phyloP scores from a whole-genome alignment of 2,888 invertebrate species.

The Branchinecta sandiegonensis region DNA sequence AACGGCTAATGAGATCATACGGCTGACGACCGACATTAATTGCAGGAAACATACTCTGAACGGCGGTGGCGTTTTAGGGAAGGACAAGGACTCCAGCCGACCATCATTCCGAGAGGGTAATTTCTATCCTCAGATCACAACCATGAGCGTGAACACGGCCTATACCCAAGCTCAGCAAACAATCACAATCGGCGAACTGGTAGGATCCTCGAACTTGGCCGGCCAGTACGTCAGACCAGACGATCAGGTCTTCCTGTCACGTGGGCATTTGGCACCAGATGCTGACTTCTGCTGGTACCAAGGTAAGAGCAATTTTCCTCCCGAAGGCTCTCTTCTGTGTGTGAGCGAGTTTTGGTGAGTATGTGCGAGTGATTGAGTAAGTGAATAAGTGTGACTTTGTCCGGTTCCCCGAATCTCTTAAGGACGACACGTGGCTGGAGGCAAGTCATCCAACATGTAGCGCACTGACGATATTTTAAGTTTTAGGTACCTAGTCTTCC shows the following conservation, averaged over 20 bases:
- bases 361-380: too few relatives aligned
- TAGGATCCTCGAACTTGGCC: constrained; percentile 29
- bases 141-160: constrained; percentile 22
- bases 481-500: too few relatives aligned
- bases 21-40: neutral
- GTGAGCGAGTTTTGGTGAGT: too few relatives aligned
- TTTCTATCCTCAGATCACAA: constrained; percentile 35
- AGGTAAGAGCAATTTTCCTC: neutral
- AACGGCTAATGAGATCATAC: too few relatives aligned
- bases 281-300: constrained; percentile 18
- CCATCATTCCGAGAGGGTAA: constrained; percentile 40
- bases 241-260: constrained; percentile 26
- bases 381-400: too few relatives aligned
- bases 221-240: constrained; percentile 28
- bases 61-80: constrained; percentile 38
- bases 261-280: constrained; percentile 28
- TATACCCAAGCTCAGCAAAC: constrained; percentile 27
- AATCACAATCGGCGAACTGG: constrained; percentile 28
- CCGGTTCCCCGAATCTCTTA: too few relatives aligned
- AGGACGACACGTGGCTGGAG: too few relatives aligned
- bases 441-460: too few relatives aligned
- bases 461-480: too few relatives aligned
- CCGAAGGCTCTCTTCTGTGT: too few relatives aligned
- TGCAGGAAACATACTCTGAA: constrained; percentile 34
- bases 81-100: constrained; percentile 37